Evolutionary conservation across 1,140 invertebrate species (phyloP).

Genomic region (Zaprionus ghesquierei): DNA sequence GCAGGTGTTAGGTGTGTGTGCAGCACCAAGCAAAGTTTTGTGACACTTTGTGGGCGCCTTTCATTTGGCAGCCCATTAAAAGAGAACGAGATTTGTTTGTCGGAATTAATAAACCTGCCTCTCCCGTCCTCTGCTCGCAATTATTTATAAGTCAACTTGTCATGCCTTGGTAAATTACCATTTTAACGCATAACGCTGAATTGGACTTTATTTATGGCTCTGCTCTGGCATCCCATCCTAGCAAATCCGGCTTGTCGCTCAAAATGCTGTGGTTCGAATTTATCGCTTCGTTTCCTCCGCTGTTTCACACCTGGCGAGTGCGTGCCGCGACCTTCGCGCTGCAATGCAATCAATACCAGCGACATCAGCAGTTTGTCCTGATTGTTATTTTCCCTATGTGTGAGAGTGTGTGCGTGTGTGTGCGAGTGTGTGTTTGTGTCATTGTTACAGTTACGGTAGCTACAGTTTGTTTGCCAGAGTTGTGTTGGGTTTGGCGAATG

Average conservation of each 20-base stretch:
- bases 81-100: background rate
- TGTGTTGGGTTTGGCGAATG: background rate
- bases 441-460: slow-evolving; percentile 11
- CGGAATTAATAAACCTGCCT: background rate
- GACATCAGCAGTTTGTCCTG: slow-evolving; percentile 10
- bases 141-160: slow-evolving; percentile 34
- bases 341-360: slow-evolving; percentile 38
- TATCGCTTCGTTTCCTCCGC: background rate
- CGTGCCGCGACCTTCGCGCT: slow-evolving; percentile 17
- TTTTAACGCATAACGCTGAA: slow-evolving; percentile 3
- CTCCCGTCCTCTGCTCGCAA: background rate
- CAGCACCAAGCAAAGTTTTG: background rate
- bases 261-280: slow-evolving; percentile 5
- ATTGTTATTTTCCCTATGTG: background rate
- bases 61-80: background rate
- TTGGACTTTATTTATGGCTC: slow-evolving; percentile 10
- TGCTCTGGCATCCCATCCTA: background rate
- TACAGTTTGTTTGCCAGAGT: slow-evolving; percentile 7
- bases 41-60: slow-evolving; percentile 8
- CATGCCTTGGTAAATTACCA: slow-evolving; percentile 25
- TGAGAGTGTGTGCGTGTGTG: background rate
- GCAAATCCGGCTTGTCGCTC: background rate
- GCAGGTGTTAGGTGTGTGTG: slow-evolving; percentile 1
- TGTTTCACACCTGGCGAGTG: background rate
- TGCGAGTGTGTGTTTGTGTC: background rate